These are phyloP conservation scores for Gerosis bhagava DNA, from an alignment of 2,888 invertebrate species.

Conservation along the genomic window DNA sequence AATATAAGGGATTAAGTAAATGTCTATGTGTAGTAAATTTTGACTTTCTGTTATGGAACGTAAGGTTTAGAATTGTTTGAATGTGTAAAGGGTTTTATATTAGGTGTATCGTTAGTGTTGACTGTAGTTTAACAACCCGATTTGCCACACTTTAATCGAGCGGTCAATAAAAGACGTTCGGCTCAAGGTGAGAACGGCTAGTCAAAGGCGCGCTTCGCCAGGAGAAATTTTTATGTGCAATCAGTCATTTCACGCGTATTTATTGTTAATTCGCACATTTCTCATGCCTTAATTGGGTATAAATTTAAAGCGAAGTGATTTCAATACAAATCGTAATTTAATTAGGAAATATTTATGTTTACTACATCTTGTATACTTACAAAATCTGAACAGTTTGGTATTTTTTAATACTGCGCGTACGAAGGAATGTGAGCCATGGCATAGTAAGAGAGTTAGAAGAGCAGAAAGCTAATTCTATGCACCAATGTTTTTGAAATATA, in stretches of 20 bases:
- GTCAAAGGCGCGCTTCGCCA: conserved; percentile 58
- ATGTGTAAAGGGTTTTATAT: conserved; percentile 12
- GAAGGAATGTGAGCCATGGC: too few species aligned
- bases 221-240: conserved; percentile 72
- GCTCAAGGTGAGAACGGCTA: conserved; percentile 63
- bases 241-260: conserved; percentile 76
- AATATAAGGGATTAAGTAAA: conserved; percentile 38
- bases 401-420: too few species aligned
- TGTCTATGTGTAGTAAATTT: conserved; percentile 31
- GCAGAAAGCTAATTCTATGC: too few species aligned
- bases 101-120: conserved; percentile 37
- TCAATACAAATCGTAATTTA: conserved; percentile 40
- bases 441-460: too few species aligned
- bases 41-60: conserved; percentile 38
- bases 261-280: conserved; percentile 68
- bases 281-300: conserved; percentile 34
- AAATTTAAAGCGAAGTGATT: conserved; percentile 51
- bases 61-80: conserved; percentile 38
- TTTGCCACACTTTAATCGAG: conserved; percentile 74
- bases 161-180: conserved; percentile 57
- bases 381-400: too few species aligned
- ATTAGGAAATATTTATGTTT: too few species aligned
- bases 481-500: too few species aligned
- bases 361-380: too few species aligned
- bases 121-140: conserved; percentile 67